Evolutionary conservation across 23 tunicate species (phyloP).

Genomic region (Ciona savignyi): DNA sequence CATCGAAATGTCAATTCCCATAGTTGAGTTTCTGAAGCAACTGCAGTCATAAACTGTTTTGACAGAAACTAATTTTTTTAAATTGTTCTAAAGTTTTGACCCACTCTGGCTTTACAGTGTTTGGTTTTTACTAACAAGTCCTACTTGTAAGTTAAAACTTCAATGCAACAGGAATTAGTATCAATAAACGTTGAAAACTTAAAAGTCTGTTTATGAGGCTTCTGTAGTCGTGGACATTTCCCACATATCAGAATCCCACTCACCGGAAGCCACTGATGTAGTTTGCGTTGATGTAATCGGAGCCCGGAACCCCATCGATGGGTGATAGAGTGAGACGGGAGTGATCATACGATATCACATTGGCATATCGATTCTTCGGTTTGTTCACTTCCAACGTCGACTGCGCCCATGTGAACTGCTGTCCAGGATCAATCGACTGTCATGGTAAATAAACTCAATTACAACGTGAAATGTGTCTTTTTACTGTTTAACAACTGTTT

Average conservation of each 20-base stretch:
- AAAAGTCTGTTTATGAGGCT: too few relatives aligned
- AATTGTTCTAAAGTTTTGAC: too few relatives aligned
- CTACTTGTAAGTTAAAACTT: too few relatives aligned
- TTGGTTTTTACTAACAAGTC: background rate
- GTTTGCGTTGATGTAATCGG: conserved; percentile 94
- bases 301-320: conserved; percentile 96
- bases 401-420: conserved; percentile 90
- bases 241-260: background rate
- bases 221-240: too few relatives aligned
- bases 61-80: too few relatives aligned
- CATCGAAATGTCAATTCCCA: too few relatives aligned
- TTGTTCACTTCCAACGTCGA: conserved; percentile 81
- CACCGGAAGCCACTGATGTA: conserved; percentile 86
- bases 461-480: background rate
- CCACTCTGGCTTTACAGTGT: background rate
- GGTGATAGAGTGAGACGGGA: conserved; percentile 86
- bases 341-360: conserved; percentile 95
- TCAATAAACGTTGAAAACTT: too few relatives aligned
- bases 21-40: too few relatives aligned
- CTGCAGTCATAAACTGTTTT: too few relatives aligned
- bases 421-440: conserved; percentile 98
- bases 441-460: background rate
- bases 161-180: too few relatives aligned
- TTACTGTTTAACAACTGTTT: too few relatives aligned
- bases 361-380: conserved; percentile 93